Percentiles rank a stretch among this genome's conserved stretches.
These are phyloP conservation scores for Mirounga angustirostris DNA, from an alignment of 2,113 vertebrate species.

Conservation along the genomic window DNA sequence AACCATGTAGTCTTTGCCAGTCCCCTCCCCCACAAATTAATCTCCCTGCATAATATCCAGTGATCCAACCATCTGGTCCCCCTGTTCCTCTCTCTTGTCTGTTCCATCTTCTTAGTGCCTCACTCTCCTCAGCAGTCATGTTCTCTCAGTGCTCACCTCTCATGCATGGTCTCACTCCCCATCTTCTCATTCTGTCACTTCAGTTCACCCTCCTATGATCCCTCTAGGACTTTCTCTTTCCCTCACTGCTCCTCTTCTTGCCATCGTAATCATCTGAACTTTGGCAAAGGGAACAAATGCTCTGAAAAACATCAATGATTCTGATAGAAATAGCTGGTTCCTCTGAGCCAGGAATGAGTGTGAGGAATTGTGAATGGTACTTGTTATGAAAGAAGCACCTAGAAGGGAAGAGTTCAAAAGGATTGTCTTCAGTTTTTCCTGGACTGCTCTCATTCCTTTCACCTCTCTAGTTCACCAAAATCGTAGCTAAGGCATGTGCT, in stretches of 20 bases:
- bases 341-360: conserved; percentile 57
- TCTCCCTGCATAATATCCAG: conserved; percentile 62
- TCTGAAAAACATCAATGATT: conserved; percentile 72
- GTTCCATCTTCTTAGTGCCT: conserved; percentile 17
- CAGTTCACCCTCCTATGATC: not conserved
- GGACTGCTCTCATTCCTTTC: not conserved
- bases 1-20: conserved; percentile 82
- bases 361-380: conserved; percentile 45
- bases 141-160: not conserved
- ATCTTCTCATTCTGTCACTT: conserved; percentile 29
- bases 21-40: conserved; percentile 1
- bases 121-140: not conserved
- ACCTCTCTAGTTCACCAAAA: conserved; percentile 19
- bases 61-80: conserved; percentile 65
- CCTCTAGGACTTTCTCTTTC: conserved; percentile 43
- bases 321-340: conserved; percentile 70
- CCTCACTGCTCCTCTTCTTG: conserved; percentile 73
- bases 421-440: not conserved
- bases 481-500: not conserved
- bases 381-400: conserved; percentile 65
- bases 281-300: conserved; percentile 39
- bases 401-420: conserved; percentile 52
- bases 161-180: not conserved
- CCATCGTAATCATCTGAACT: conserved; percentile 53
- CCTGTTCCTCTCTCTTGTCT: conserved; percentile 60